Conservation (phyloP, 2,797 vertebrate species). For the Mastacembelus armatus region DNA sequence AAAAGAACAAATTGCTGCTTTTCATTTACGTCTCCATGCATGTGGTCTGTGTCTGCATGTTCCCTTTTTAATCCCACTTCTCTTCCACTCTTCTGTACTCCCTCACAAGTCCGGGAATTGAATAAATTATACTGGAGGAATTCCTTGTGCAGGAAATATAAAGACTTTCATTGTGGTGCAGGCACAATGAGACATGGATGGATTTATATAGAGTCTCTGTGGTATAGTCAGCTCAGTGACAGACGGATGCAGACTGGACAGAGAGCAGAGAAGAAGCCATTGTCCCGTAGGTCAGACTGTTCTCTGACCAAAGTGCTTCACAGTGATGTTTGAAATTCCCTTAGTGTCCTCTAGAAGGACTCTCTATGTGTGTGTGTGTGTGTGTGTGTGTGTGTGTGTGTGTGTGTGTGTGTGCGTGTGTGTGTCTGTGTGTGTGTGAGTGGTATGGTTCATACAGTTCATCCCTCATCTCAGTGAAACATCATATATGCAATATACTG, state of each 20-base stretch:
- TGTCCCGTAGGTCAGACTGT: constrained; percentile 74
- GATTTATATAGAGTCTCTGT: constrained; percentile 77
- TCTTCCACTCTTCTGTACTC: constrained; percentile 59
- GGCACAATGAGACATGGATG: constrained; percentile 75
- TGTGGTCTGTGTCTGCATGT: constrained; percentile 45
- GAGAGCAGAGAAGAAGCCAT: constrained; percentile 73
- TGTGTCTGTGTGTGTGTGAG: constrained; percentile 22
- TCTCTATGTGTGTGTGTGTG: constrained; percentile 24
- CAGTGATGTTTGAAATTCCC: constrained; percentile 78
- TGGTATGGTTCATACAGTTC: constrained; percentile 30
- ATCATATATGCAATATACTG: neutral
- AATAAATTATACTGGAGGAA: constrained; percentile 76
- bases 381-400: constrained; percentile 25
- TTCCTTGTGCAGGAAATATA: constrained; percentile 69
- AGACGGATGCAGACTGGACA: constrained; percentile 53
- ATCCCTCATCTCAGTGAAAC: constrained; percentile 9
- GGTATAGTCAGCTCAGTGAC: constrained; percentile 68
- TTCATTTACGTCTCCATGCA: constrained; percentile 48
- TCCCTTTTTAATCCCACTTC: constrained; percentile 49
- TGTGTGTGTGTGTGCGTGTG: constrained; percentile 24
- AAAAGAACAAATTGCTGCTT: constrained; percentile 49
- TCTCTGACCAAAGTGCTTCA: constrained; percentile 63
- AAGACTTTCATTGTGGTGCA: constrained; percentile 78
- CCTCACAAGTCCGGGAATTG: constrained; percentile 65
- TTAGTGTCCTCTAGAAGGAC: constrained; percentile 58